Evolutionary conservation across 2,888 invertebrate species (phyloP), one percentile per base, ranked within the genome.

Genomic region (Drosophila peninsularis): DNA sequence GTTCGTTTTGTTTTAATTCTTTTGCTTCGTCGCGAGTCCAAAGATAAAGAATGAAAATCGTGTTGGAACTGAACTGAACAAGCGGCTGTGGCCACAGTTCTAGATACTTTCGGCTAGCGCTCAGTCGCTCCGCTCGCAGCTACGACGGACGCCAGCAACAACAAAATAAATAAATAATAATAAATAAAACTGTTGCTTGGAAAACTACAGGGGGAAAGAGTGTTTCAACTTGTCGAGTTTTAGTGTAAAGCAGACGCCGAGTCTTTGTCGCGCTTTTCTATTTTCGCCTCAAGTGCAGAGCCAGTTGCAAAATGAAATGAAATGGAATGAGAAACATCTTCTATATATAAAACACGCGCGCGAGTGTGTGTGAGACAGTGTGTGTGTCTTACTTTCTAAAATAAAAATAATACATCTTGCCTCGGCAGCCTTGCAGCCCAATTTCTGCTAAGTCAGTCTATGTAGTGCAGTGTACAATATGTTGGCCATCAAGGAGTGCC

Each of bases 401-500:
- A 73, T 57, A 32, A 71, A 75, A 80, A 67, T 68, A 67, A 57
- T 58, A 71, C 27, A 45, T 58, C 36, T 53, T 32, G 61, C 41
- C 58, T 71, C 65, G 80, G 56, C 70, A 47, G 47, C 47, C 47
- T 47, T 47, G 64, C 54, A 63, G 55, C 64, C 66, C 47, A 47
- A 65, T 66, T 69, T 71, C 69, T 71, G 42, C 68, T 64, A 60
- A 68, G 54, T 58, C 49, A 19, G 44, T 44, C 21, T 57, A 54
- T 58, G 47, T 50, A 61, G 68, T 56, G 39, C 63, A 62, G 63
- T 68, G 66, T 19, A 60, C 55, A 70, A 55, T 49, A 91, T 91
- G 91, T 80, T 91, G 72, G 91, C 91, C 77, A 82, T 91, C 57
- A 91, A 91, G 88, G 91, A 91, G 84, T 91, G 91, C 60, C 71